Base-by-base conservation (phyloP, 92 coral and sea anemone genomes). In the Heteractis magnifica region DNA sequence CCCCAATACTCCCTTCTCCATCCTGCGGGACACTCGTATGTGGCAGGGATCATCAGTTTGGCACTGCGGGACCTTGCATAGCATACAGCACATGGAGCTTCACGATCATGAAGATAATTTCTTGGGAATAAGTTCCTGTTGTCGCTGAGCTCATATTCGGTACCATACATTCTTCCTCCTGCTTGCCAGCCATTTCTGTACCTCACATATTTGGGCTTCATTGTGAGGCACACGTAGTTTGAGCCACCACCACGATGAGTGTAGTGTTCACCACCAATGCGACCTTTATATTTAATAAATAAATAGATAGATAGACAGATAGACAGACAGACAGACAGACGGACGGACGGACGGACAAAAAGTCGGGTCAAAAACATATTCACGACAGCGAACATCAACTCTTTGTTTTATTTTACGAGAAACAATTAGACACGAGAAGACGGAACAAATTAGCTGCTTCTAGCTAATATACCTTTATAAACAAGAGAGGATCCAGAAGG, bases 1-100 rank as follows among this genome's bases (percentile, higher is more conserved):
- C 98, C 98, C 62, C 83, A 48, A 82, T 94, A 94, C 88, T 94
- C 98, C 15, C 77, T 76, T 81, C 89, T 88, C 96, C 96, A 94
- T 44, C 96, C 94, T 0, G 87, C 48, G 0, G 98, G 96, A 65
- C 98, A 94, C 82, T 84, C 88, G 83, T 86, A 77, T 26, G 92
- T 91, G 68, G 88, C 97, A 4, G 95, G 93, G 86, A 89, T 91
- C 97, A 91, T 91, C 26, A 93, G 19, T 21, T 93, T 85, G 23
- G 88, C 79, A 48, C 88, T 92, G 82, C 92, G 91, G 81, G 91
- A 79, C 58, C 41, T 76, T 79, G 81, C 94, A 78, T 91, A 79
- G 52, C 95, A 91, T 77, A 87, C 91, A 56, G 91, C 91, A 72
- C 92, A 91, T 0, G 97, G 94, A 19, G 92, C 97, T 0, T 91